Evolutionary conservation across 2,113 vertebrate genomes (phyloP), one percentile per base, ranked within the genome.

Genomic region (Artemisiospiza belli): DNA sequence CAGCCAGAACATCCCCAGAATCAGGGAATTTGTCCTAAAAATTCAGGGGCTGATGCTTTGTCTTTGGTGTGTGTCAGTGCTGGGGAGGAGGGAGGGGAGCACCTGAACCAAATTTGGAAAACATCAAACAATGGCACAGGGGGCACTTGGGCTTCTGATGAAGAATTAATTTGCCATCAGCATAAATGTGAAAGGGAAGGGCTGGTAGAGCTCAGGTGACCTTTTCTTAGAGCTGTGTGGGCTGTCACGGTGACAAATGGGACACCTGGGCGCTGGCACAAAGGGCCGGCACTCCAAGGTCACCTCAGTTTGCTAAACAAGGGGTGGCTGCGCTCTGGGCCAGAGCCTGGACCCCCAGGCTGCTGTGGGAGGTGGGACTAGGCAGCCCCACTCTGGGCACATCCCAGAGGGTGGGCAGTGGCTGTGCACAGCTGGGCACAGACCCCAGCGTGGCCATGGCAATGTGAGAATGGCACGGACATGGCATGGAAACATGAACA

Each of bases 101-200:
- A 18, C 51, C 77, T 55, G 43, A 54, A 58, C 28, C 59, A 69
- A 63, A 44, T 75, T 83, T 58, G 35, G 83, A 68, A 83, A 63
- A 49, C 67, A 93, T 64, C 41, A 58, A 68, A 83, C 61, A 62
- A n/a, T 44, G 51, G 58, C 86, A 75, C 22, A 5, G 33, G 54
- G 37, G 64, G 61, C 51, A 73, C 62, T 87, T 30, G 68, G 75
- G 22, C 92, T 92, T 86, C 44, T 54, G 75, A 87, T 49, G 73
- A 82, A 84, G 90, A 95, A 83, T 78, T 87, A 66, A 90, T 82
- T 63, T 92, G 81, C 75, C 83, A 73, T 39, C 63, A 95, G 68
- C 87, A 89, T n/a, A 93, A 97, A 93, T 89, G 84, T 80, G 90
- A 91, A 78, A 75, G 68, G 75, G 67, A 80, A 91, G 85, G 86